Percentiles rank a stretch among this genome's conserved stretches.
phyloP scores from a whole-genome alignment of 1,140 invertebrate genomes.

The Cardiocondyla obscurior region DNA sequence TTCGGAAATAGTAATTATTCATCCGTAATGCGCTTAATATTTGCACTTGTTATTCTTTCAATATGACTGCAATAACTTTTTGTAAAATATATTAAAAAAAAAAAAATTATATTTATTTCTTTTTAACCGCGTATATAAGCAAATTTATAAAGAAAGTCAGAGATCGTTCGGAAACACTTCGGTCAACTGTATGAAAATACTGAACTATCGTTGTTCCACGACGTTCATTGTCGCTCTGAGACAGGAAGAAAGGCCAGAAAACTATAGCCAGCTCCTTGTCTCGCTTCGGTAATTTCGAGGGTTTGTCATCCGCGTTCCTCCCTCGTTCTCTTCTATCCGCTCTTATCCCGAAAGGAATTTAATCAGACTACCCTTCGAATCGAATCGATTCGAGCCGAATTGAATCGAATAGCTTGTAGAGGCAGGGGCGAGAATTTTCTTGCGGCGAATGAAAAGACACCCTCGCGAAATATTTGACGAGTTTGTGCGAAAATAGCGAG shows the following conservation, averaged over 20 bases:
- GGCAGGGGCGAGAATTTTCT: conserved; percentile 40
- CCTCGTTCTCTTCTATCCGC: background rate
- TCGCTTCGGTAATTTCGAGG: conserved; percentile 56
- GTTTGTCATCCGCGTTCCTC: conserved; percentile 42
- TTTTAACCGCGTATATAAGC: background rate
- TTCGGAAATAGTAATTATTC: background rate
- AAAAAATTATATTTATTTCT: too few species aligned
- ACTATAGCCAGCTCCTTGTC: background rate
- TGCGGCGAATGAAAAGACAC: conserved; percentile 16
- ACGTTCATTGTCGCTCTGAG: background rate
- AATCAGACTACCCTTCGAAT: conserved; percentile 70
- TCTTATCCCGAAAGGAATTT: conserved; percentile 65
- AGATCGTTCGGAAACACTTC: background rate
- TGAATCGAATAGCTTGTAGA: conserved; percentile 61
- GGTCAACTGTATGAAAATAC: conserved; percentile 19
- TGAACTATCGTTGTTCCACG: background rate
- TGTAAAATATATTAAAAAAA: background rate
- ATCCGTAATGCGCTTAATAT: background rate
- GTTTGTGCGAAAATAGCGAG: conserved; percentile 44
- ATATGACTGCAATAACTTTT: background rate
- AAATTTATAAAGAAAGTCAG: background rate
- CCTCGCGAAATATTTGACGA: conserved; percentile 59
- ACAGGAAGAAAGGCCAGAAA: background rate
- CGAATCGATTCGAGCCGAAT: conserved; percentile 54
- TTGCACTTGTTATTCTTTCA: background rate